Evolutionary conservation across 1,140 invertebrate genomes (phyloP), one percentile per base, ranked within the genome.

Genomic region (Goniozus legneri): DNA sequence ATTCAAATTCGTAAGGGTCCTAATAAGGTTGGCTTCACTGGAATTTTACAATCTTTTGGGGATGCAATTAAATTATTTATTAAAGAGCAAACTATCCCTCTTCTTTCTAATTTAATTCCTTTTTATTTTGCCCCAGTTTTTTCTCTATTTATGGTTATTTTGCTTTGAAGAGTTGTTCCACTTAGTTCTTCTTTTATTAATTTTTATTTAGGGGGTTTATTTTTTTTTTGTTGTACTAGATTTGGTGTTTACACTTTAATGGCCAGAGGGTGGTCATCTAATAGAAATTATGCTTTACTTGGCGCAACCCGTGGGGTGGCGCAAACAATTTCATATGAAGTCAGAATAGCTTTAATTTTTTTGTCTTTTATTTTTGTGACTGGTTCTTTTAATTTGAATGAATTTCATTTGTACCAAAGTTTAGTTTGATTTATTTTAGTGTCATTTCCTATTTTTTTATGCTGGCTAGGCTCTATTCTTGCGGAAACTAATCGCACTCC

Each of bases 401-500:
- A 43, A 31, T 32, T 45, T 49, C 37, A 45, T 27, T 35, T 6
- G 44, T 67, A 64, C 68, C 75, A 80, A 62, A 38, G 62, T 45
- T 57, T 67, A 69, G 52, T 75, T 37, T 77, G 67, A 67, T 80
- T 80, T 73, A 53, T 78, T 58, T 66, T 77, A 60, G 62, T 79
- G 65, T 64, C 68, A 52, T 68, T 73, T 55, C 72, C 77, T 66
- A 65, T 82, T 65, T 61, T 56, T 52, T 70, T n/a, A n/a, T n/a
- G n/a, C n/a, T n/a, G n/a, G n/a, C n/a, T n/a, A n/a, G n/a, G n/a
- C n/a, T n/a, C 82, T 54, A 69, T 80, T 60, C 80, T 80, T 68
- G 83, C 82, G 38, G 84, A 88, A 69, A 83, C 80, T 59, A 87
- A 87, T 80, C 85, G 84, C 0, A 80, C 81, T 62, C 84, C 84